These are phyloP conservation scores for Sminthurinus signatus DNA, from an alignment of 1,140 invertebrate genomes.

Conservation along the genomic window DNA sequence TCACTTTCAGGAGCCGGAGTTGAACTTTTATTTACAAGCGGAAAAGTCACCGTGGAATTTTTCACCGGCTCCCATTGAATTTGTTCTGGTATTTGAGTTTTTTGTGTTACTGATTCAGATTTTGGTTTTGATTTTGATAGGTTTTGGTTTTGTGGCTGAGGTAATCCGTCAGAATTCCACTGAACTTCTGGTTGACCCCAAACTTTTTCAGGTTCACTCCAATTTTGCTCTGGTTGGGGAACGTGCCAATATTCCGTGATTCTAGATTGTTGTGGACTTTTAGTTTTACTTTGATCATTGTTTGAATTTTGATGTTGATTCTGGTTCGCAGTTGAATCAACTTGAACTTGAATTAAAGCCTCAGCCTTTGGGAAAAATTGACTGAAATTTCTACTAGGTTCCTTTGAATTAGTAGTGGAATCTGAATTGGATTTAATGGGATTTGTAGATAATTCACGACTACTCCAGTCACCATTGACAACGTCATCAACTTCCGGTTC, in stretches of 20 bases:
- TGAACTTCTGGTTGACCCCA: conserved; percentile 47
- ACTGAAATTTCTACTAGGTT: not conserved
- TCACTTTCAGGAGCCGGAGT: not conserved
- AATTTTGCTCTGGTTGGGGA: conserved; percentile 13
- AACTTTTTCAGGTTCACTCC: conserved; percentile 10
- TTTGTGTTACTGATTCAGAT: not conserved
- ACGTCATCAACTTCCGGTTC: not conserved
- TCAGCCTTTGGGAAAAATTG: conserved; percentile 14
- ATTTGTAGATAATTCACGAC: not conserved
- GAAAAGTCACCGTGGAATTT: too few relatives aligned
- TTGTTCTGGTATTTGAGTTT: not conserved
- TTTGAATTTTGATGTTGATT: too few relatives aligned
- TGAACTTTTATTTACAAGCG: not conserved
- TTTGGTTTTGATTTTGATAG: too few relatives aligned
- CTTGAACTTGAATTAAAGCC: conserved; percentile 20
- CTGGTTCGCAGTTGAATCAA: not conserved
- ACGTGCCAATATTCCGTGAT: not conserved
- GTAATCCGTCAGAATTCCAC: conserved; percentile 55
- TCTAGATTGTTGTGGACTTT: too few relatives aligned
- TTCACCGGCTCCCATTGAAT: too few relatives aligned
- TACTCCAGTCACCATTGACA: not conserved
- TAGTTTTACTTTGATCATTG: too few relatives aligned
- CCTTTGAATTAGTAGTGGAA: not conserved
- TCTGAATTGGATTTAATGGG: not conserved
- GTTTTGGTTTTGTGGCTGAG: conserved; percentile 9